Percentiles rank a stretch among this genome's conserved stretches.
These are phyloP conservation scores for Tyto alba DNA, from an alignment of 2,113 vertebrate genomes.

Conservation along the genomic window DNA sequence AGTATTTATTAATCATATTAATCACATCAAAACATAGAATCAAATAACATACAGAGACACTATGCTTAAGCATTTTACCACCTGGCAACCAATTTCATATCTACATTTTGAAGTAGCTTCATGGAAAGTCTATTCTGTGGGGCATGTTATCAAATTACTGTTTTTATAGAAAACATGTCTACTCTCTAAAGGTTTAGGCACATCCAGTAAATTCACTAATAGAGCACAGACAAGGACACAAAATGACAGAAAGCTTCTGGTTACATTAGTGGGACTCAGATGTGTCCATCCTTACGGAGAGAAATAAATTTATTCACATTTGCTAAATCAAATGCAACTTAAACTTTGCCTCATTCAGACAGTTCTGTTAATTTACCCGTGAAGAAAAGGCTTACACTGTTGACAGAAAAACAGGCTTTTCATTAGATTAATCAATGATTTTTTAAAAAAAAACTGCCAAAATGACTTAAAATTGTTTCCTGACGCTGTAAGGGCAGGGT, in stretches of 20 bases:
- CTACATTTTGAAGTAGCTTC: background rate
- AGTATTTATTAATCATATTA: background rate
- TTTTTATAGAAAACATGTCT: background rate
- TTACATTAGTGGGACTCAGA: background rate
- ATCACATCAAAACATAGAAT: background rate
- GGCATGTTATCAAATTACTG: background rate
- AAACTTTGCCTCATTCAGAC: background rate
- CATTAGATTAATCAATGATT: background rate
- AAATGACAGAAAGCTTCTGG: background rate
- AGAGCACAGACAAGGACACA: background rate
- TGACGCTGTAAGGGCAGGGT: background rate
- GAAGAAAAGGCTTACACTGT: background rate
- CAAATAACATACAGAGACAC: background rate
- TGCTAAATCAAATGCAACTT: background rate
- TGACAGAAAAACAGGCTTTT: background rate
- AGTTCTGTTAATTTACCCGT: background rate
- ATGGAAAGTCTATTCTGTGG: background rate
- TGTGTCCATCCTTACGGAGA: background rate
- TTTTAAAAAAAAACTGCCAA: background rate
- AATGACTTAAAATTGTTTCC: background rate
- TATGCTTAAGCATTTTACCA: background rate
- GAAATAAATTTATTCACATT: background rate
- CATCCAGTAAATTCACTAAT: background rate
- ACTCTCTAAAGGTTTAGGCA: background rate
- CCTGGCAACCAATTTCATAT: background rate